Conservation (phyloP, 2,113 vertebrate genomes). For the Chaenogobius annularis region DNA sequence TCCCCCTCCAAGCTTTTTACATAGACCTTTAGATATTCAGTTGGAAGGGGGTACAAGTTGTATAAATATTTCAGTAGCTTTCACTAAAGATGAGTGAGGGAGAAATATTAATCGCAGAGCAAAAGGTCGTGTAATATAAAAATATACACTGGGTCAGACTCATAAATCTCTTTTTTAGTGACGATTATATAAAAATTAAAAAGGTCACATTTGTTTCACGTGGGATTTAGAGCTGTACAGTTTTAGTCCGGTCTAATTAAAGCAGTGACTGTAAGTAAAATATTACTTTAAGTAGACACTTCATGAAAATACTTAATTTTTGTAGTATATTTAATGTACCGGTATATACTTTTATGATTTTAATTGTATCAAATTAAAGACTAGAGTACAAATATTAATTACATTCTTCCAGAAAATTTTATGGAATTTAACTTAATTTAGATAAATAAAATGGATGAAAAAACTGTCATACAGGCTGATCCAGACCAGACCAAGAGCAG, state of each 20-base stretch:
- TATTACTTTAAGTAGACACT: background rate
- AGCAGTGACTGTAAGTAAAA: background rate
- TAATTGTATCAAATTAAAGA: too few relatives aligned
- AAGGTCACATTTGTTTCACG: background rate
- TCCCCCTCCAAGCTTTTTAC: background rate
- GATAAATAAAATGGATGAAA: too few relatives aligned
- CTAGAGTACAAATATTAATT: too few relatives aligned
- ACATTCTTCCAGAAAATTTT: too few relatives aligned
- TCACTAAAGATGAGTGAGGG: constrained; percentile 15
- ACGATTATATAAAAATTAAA: background rate
- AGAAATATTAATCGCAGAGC: constrained; percentile 22
- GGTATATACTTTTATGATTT: too few relatives aligned
- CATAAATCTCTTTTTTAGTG: constrained; percentile 2
- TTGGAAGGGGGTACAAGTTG: constrained; percentile 20
- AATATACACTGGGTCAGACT: constrained; percentile 13
- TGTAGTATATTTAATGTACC: too few relatives aligned
- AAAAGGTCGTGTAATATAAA: constrained; percentile 44
- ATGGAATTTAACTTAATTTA: too few relatives aligned
- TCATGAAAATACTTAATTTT: too few relatives aligned
- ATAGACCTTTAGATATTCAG: constrained; percentile 23
- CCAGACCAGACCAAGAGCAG: too few relatives aligned
- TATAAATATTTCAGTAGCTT: constrained; percentile 52
- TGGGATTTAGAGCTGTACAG: background rate
- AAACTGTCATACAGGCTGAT: too few relatives aligned
- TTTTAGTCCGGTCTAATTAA: background rate